Conservation (phyloP, 2,888 invertebrate genomes). For the Theodoxus fluviatilis region DNA sequence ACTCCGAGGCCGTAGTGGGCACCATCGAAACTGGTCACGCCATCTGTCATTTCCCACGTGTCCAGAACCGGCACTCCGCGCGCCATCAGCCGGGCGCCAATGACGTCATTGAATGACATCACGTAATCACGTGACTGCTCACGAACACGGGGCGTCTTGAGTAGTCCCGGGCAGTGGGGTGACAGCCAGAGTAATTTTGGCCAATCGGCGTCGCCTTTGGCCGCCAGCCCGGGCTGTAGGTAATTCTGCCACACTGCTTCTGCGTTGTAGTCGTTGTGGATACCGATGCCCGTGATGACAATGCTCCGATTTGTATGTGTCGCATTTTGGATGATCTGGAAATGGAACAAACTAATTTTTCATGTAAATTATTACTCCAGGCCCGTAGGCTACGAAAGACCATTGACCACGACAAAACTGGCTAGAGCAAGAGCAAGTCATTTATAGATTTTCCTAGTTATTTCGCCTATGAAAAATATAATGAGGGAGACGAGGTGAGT, state of each 20-base stretch:
- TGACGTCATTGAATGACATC: constrained; percentile 18
- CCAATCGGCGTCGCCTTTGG: neutral
- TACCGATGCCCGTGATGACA: constrained; percentile 5
- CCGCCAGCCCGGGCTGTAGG: constrained; percentile 1
- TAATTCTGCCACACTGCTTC: neutral
- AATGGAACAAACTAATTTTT: neutral
- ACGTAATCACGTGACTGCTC: neutral
- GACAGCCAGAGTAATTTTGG: constrained; percentile 1
- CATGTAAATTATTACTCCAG: neutral
- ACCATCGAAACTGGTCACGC: constrained; percentile 29
- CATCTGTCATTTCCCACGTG: constrained; percentile 24
- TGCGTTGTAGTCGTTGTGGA: constrained; percentile 12
- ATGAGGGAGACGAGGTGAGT: too few species aligned
- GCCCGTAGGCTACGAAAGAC: too few species aligned
- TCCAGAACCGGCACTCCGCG: constrained; percentile 25
- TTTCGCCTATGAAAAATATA: too few species aligned
- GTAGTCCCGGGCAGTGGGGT: constrained; percentile 18
- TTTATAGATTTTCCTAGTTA: neutral
- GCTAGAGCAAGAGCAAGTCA: neutral
- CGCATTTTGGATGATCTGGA: neutral
- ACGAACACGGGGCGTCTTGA: constrained; percentile 19
- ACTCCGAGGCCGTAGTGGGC: constrained; percentile 27
- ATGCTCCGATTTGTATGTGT: neutral
- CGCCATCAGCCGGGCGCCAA: neutral
- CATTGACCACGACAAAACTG: too few species aligned